Evolutionary conservation across 2,113 vertebrate species (phyloP).

Genomic region (Lagopus leucura): DNA sequence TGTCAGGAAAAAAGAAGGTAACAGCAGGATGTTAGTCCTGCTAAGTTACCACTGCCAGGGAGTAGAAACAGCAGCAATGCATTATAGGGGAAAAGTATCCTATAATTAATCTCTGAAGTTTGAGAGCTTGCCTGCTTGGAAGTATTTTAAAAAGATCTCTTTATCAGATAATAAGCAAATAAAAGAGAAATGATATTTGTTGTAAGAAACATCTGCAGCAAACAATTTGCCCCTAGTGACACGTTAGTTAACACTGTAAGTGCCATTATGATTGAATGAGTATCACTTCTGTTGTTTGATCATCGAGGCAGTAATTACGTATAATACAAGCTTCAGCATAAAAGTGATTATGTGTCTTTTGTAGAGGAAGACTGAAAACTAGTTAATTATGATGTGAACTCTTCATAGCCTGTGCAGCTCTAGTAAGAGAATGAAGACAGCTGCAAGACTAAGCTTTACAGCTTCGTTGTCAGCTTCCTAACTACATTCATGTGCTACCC

Average conservation of each 20-base stretch:
- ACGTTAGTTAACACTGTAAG: slow-evolving; percentile 8
- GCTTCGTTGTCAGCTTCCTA: slow-evolving; percentile 9
- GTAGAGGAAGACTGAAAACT: neutral
- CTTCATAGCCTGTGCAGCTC: slow-evolving; percentile 9
- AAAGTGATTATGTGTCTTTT: neutral
- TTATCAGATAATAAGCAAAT: neutral
- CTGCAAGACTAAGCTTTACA: slow-evolving; percentile 18
- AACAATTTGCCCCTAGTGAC: neutral
- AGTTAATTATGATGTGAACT: neutral
- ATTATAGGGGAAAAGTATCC: neutral
- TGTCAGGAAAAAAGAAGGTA: neutral
- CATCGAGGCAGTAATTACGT: neutral
- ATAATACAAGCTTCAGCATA: neutral
- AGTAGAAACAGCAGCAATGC: neutral
- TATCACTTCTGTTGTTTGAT: slow-evolving; percentile 9
- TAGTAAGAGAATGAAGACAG: slow-evolving; percentile 34
- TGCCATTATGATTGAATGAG: neutral
- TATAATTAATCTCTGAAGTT: neutral
- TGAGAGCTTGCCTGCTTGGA: neutral
- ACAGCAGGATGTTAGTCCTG: neutral
- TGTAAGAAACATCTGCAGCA: neutral
- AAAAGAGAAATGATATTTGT: neutral
- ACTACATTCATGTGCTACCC: neutral
- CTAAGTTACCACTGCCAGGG: neutral
- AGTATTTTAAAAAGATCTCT: neutral